A percentile compares a stretch with the other conserved stretches of the same genome.
Conservation (phyloP, 2,113 vertebrate genomes). For the Malurus elegans region DNA sequence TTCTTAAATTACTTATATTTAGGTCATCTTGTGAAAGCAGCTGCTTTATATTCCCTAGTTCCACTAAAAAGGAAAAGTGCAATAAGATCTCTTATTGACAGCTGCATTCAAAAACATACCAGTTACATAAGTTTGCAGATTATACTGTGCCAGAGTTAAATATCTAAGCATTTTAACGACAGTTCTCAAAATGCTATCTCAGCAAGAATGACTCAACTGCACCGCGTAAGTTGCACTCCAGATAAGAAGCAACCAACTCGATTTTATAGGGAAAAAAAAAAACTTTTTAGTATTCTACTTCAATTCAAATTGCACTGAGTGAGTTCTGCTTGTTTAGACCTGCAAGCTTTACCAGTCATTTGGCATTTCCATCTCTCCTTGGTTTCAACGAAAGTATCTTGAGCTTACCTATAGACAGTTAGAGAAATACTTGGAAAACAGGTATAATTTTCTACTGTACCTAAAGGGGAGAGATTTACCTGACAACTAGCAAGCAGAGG, state of each 20-base stretch:
- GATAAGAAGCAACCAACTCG: constrained; percentile 37
- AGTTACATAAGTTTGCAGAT: constrained; percentile 67
- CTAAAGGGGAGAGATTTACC: neutral
- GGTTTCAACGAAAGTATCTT: constrained; percentile 1
- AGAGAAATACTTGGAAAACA: constrained; percentile 5
- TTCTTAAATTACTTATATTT: neutral
- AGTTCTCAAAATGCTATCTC: constrained; percentile 53
- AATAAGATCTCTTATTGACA: constrained; percentile 53
- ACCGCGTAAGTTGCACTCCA: neutral
- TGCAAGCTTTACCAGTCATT: neutral
- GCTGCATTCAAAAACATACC: constrained; percentile 60
- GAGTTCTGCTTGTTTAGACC: constrained; percentile 50
- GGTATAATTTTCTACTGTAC: neutral
- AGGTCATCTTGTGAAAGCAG: constrained; percentile 6
- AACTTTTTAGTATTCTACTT: constrained; percentile 1
- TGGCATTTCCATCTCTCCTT: constrained; percentile 4
- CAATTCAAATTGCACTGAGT: constrained; percentile 12
- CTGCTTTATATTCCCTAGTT: neutral
- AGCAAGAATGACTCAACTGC: constrained; percentile 53
- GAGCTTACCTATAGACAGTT: neutral
- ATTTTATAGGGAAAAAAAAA: neutral
- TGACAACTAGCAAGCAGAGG: neutral
- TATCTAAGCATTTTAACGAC: constrained; percentile 51
- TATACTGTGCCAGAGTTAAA: constrained; percentile 43
- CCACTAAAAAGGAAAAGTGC: constrained; percentile 13